Base-by-base conservation (phyloP, 2,113 vertebrate species). In the Syngnathus floridae region DNA sequence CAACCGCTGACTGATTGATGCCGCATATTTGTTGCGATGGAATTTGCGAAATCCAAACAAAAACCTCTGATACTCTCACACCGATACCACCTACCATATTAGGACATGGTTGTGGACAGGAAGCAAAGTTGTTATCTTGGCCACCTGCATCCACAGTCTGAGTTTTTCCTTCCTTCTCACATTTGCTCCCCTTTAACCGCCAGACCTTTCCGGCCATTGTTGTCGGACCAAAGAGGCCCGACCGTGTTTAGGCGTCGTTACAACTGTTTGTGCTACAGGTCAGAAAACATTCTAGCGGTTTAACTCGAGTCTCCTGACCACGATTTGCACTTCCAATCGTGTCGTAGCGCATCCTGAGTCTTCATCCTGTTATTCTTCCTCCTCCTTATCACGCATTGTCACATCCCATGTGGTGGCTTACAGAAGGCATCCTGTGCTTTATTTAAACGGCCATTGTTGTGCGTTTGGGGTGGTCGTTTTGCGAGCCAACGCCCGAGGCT, bases 121-220 rank as follows among this genome's bases (percentile, higher is more conserved):
- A 89, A 88, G 76, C 72, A 21, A 60, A 17, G 31, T 62, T 31
- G 79, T 86, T 92, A 91, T 91, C 90, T 84, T 57, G 38, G 60
- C 68, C 67, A 57, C 66, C 81, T 90, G 91, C 82, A 78, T 88
- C 86, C 83, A 78, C 80, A 71, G 74, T 70, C 70, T 8, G 40
- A 73, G 82, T 83, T 69, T 88, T 89, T 88, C 81, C 84, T 84
- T 80, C 78, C 82, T 71, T 46, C 56, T 60, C 64, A 78, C 70
- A 54, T 70, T 52, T 70, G 62, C 84, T 83, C 84, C 74, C 57
- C 37, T 70, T 65, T 83, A 82, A 88, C 87, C 83, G 86, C 83
- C 74, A 76, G 85, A 79, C 82, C 76, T 81, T 88, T 92, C 89
- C 89, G 87, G 81, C 69, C 74, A 86, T 90, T 90, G 89, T 88